Conservation (phyloP, 2,888 invertebrate genomes). For the Harpalus rufipes region DNA sequence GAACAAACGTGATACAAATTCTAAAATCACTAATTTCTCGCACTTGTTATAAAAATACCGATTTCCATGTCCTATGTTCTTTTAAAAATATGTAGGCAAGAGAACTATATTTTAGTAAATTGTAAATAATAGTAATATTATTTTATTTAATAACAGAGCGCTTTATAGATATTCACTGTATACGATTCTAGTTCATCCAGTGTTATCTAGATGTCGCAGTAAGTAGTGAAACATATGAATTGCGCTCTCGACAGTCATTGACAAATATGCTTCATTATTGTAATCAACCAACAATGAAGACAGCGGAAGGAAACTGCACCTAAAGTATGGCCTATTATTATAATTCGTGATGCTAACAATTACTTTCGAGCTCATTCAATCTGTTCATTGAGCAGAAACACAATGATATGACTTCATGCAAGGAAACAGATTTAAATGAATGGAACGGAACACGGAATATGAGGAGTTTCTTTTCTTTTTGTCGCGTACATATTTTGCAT, state of each 20-base stretch:
- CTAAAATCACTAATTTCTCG: no score
- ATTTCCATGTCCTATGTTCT: no score
- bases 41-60: no score
- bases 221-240: neutral
- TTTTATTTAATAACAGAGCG: no score
- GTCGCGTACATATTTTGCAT: no score
- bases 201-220: neutral
- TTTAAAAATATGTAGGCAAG: no score
- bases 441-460: conserved; percentile 22
- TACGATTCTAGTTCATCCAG: neutral
- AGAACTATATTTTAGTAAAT: no score
- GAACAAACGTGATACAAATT: no score
- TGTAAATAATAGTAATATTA: no score
- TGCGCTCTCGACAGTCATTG: neutral
- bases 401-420: conserved; percentile 53
- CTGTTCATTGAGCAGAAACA: conserved; percentile 63
- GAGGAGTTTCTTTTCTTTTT: no score
- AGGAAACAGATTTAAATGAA: conserved; percentile 49
- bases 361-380: conserved; percentile 45
- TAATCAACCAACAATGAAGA: conserved; percentile 56
- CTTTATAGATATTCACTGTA: no score
- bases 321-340: conserved; percentile 32
- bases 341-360: conserved; percentile 51
- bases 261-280: conserved; percentile 29
- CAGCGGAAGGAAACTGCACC: conserved; percentile 66